Percentiles rank a stretch among this genome's conserved stretches.
Conservation (phyloP, 2,888 invertebrate genomes). For the Didymodactylos carnosus region DNA sequence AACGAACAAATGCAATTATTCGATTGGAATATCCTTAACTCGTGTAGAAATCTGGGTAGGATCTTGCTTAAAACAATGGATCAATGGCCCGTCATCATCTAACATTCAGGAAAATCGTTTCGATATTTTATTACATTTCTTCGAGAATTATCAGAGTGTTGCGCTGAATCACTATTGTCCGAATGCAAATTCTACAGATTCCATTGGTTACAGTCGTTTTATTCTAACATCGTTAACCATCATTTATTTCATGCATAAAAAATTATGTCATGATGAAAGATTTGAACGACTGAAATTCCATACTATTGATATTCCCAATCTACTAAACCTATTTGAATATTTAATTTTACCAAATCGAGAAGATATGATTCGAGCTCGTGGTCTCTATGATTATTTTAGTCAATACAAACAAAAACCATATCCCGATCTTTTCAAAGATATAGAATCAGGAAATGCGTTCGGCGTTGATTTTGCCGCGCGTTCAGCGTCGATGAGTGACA, state of each 20-base stretch:
- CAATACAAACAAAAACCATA: neutral
- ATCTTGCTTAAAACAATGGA: neutral
- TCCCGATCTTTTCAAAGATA: neutral
- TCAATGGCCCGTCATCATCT: neutral
- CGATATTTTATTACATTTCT: neutral
- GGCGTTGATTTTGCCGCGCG: neutral
- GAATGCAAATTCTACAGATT: neutral
- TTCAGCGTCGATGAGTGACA: neutral
- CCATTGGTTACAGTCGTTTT: neutral
- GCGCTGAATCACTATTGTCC: neutral
- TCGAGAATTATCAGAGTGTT: neutral
- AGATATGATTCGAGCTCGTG: neutral
- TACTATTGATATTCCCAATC: neutral
- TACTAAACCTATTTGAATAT: neutral
- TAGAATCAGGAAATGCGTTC: neutral
- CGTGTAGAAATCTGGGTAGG: neutral
- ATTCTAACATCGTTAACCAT: neutral
- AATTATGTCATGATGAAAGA: neutral
- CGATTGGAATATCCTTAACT: neutral
- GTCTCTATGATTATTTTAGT: neutral
- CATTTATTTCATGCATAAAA: neutral
- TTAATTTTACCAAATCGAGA: neutral
- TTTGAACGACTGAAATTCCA: neutral
- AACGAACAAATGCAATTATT: neutral
- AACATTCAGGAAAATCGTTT: neutral